These are phyloP conservation scores for Himantopus leucocephalus DNA, from an alignment of 2,113 vertebrate genomes.

Conservation along the genomic window DNA sequence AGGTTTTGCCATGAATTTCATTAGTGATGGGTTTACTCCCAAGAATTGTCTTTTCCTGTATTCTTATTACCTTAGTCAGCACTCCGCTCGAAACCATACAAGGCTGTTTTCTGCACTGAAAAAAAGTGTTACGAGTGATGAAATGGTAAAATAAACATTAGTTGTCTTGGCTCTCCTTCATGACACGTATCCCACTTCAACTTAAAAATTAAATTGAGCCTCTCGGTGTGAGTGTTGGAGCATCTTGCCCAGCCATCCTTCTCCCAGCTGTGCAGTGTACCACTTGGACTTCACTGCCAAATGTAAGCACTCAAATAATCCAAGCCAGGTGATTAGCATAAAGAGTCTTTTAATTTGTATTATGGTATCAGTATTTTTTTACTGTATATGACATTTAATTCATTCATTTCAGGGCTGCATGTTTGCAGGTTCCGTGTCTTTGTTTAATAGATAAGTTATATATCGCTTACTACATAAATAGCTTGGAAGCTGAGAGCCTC, in stretches of 20 bases:
- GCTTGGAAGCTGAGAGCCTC: not conserved
- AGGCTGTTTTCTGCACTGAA: not conserved
- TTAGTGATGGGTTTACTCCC: not conserved
- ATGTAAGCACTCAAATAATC: not conserved
- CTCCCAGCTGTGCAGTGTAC: constrained; percentile 17
- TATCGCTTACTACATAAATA: not conserved
- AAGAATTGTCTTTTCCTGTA: not conserved
- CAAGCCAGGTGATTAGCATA: not conserved
- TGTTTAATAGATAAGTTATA: not conserved
- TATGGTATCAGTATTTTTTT: not conserved
- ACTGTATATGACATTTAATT: not conserved
- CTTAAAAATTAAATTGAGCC: constrained; percentile 26
- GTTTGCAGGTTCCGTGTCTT: not conserved
- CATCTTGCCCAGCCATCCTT: not conserved
- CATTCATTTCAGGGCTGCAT: not conserved
- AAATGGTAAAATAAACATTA: constrained; percentile 42
- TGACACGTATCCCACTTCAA: not conserved
- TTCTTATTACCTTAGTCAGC: not conserved
- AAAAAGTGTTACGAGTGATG: not conserved
- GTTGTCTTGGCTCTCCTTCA: constrained; percentile 19
- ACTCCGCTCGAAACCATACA: not conserved
- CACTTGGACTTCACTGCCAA: not conserved
- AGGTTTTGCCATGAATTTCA: not conserved
- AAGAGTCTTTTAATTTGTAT: not conserved
- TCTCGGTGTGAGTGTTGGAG: not conserved